A percentile compares a stretch with the other conserved stretches of the same genome.
Evolutionary conservation across 2,113 vertebrate species (phyloP).

Genomic region (Mormoops blainvillei): DNA sequence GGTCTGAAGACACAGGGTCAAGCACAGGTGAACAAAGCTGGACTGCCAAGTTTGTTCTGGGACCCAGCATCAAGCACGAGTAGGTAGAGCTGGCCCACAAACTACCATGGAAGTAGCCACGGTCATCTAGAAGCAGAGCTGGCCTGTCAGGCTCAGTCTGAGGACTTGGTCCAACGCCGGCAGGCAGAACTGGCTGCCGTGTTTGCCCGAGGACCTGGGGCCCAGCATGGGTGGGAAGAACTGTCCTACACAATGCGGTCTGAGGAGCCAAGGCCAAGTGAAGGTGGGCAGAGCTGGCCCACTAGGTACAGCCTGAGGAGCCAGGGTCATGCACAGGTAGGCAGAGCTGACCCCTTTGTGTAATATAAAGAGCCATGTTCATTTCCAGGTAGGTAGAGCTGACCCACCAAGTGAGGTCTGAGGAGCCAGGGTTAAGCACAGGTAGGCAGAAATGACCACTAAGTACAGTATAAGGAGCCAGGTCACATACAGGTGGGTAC

Average conservation of each 20-base stretch:
- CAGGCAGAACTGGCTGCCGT: neutral
- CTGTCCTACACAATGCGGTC: neutral
- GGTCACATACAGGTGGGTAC: too few species aligned
- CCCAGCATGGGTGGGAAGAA: neutral
- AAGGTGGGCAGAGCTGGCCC: neutral
- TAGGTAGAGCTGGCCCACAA: neutral
- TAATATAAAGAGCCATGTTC: neutral
- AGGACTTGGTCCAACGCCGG: neutral
- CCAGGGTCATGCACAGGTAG: neutral
- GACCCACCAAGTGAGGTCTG: too few species aligned
- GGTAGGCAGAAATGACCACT: too few species aligned
- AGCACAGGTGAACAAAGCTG: neutral
- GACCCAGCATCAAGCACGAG: neutral
- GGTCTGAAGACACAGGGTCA: neutral
- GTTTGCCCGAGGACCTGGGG: neutral
- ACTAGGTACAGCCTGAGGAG: neutral
- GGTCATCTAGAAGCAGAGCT: neutral
- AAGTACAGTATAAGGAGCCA: too few species aligned
- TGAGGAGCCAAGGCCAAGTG: neutral
- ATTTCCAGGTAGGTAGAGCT: too few species aligned
- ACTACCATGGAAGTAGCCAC: neutral
- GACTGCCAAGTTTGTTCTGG: neutral
- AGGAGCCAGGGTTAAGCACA: neutral
- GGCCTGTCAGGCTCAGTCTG: neutral
- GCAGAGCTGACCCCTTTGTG: neutral